These are phyloP conservation scores for Tinea semifulvella DNA, from an alignment of 2,888 invertebrate species.

Conservation along the genomic window DNA sequence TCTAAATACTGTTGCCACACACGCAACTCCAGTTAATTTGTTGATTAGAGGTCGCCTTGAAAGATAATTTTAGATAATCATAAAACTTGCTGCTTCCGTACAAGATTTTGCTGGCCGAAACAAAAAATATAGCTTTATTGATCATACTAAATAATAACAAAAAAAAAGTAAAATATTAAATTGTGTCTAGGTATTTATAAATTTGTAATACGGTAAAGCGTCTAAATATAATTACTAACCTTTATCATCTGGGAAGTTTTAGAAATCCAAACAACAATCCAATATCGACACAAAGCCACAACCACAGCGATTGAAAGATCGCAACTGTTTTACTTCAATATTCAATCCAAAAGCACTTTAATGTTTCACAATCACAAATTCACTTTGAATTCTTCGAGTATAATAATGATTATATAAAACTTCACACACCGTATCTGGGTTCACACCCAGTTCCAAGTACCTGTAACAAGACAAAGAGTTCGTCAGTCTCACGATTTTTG, in stretches of 20 bases:
- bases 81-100: conserved; percentile 5
- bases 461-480: conserved; percentile 64
- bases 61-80: conserved; percentile 9
- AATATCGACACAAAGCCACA: conserved; percentile 1
- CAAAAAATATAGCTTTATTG: background rate
- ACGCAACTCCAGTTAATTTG: conserved; percentile 7
- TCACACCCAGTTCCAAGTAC: conserved; percentile 61
- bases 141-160: too few relatives aligned
- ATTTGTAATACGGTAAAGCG: background rate
- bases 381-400: conserved; percentile 41
- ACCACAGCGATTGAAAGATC: conserved; percentile 3
- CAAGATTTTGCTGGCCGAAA: background rate
- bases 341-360: background rate
- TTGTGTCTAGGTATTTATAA: too few relatives aligned
- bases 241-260: conserved; percentile 5
- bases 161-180: too few relatives aligned
- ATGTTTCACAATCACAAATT: conserved; percentile 16
- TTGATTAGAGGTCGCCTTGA: conserved; percentile 8
- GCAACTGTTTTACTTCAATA: background rate
- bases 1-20: conserved; percentile 2
- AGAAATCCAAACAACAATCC: conserved; percentile 9
- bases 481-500: conserved; percentile 36
- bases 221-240: conserved; percentile 21
- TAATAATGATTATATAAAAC: conserved; percentile 59
- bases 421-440: conserved; percentile 59